These are phyloP conservation scores for Siphonodentalium dalli DNA, from an alignment of 2,888 invertebrate genomes.

Conservation along the genomic window DNA sequence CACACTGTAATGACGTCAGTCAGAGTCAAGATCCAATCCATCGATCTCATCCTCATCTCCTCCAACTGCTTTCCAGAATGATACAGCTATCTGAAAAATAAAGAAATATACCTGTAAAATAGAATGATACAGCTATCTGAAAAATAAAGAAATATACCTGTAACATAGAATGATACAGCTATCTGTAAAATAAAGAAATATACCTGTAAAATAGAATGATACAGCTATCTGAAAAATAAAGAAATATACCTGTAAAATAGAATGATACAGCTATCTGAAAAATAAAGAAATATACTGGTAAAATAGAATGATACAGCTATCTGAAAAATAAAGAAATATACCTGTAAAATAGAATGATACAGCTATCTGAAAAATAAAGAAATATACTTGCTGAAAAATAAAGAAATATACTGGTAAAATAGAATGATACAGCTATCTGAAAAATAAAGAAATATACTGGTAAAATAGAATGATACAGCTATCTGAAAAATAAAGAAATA, in stretches of 20 bases:
- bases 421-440: not conserved
- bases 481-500: too few relatives aligned
- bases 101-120: not conserved
- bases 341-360: conserved; percentile 78
- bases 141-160: not conserved
- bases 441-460: not conserved
- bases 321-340: too few relatives aligned
- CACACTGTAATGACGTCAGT: too few relatives aligned
- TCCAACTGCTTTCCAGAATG: conserved; percentile 79
- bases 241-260: too few relatives aligned
- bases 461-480: not conserved
- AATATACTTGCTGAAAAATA: too few relatives aligned
- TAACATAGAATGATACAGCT: not conserved
- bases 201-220: too few relatives aligned
- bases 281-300: too few relatives aligned
- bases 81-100: conserved; percentile 70
- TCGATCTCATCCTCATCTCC: conserved; percentile 74
- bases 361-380: conserved; percentile 70
- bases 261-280: too few relatives aligned
- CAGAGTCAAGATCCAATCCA: too few relatives aligned
- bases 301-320: too few relatives aligned
- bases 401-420: not conserved
- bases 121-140: not conserved
- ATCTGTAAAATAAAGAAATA: too few relatives aligned
- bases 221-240: too few relatives aligned